Base-by-base conservation (phyloP, 37 sponge, comb jelly and placozoan genomes). In the Haliclona indistincta region DNA sequence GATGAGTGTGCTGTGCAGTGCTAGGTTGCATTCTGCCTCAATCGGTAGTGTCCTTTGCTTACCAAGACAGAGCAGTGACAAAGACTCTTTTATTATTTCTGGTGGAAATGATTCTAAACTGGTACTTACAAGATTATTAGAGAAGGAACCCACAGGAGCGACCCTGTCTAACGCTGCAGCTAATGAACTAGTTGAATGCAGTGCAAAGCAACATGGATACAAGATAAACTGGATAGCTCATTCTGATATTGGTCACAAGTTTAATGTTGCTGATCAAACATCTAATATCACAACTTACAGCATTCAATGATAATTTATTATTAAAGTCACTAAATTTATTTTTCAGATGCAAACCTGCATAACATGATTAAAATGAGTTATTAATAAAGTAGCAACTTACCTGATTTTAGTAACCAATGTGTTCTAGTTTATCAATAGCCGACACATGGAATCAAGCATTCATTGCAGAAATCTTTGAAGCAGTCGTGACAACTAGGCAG, bases 91-190 rank as follows among this genome's bases (percentile, higher is more conserved):
- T 54, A 13, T 83, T 35, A 58, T 89, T 30, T 89, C 89, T 1
- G 89, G 79, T 8, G 89, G 89, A 15, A 84, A 89, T 79, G 89
- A 89, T 65, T 60, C 80, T 8, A 83, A 54, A 26, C 54, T 89
- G 3, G 43, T 73, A 47, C 28, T 81, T 2, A 35, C 29, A 42
- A 23, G 42, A 35, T 0, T 87, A 6, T 49, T 22, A 32, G 68
- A 70, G 26, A 17, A 22, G 37, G 67, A 64, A 29, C 45, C 5
- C 19, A 63, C 38, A 4, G 13, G 8, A 55, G 38, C 35, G 4
- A 34, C 30, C 64, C 25, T 25, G 23, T 6, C 25, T 8, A 5
- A 1, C 67, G 41, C 22, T 42, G 11, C 39, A 22, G 20, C 39
- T 44, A 22, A 3, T 3, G 13, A 29, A n/a, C n/a, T n/a, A n/a